Evolutionary conservation across 2,797 vertebrate species (phyloP).

Genomic region (Argya squamiceps): DNA sequence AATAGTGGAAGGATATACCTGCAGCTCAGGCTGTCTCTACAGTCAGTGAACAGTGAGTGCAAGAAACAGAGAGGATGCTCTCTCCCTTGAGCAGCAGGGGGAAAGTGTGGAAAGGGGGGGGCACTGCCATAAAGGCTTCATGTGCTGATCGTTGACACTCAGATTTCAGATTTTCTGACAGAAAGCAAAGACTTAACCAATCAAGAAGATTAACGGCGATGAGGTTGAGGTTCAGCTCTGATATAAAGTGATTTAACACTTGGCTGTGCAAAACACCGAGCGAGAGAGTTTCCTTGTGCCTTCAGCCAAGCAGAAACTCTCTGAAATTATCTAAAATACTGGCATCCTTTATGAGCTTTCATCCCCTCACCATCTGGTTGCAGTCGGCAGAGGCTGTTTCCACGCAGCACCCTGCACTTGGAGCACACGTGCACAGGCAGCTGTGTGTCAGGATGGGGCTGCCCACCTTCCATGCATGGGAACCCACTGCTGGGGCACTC

Average conservation of each 20-base stretch:
- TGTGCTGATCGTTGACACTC: slow-evolving; percentile 13
- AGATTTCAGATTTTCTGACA: slow-evolving; percentile 58
- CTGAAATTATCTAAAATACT: slow-evolving; percentile 83
- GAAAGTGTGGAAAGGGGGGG: background rate
- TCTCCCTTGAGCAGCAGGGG: background rate
- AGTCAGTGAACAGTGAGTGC: background rate
- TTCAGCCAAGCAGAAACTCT: slow-evolving; percentile 85
- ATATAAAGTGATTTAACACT: slow-evolving; percentile 67
- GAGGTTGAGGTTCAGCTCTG: slow-evolving; percentile 54
- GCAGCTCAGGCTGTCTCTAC: background rate
- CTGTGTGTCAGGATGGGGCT: background rate
- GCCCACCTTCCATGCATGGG: background rate
- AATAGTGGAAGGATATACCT: background rate
- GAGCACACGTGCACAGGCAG: background rate
- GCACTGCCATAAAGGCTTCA: background rate
- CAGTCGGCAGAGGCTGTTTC: background rate
- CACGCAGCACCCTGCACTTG: background rate
- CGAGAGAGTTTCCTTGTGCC: slow-evolving; percentile 79
- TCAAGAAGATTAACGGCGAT: slow-evolving; percentile 61
- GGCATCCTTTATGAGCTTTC: slow-evolving; percentile 81
- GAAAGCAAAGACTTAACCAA: slow-evolving; percentile 61
- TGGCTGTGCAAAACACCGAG: slow-evolving; percentile 47
- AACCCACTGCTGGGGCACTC: background rate
- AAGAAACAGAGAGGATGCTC: background rate
- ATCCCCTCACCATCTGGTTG: slow-evolving; percentile 63